Base-by-base conservation (phyloP, 2,797 vertebrate genomes). In the Pterois miles region DNA sequence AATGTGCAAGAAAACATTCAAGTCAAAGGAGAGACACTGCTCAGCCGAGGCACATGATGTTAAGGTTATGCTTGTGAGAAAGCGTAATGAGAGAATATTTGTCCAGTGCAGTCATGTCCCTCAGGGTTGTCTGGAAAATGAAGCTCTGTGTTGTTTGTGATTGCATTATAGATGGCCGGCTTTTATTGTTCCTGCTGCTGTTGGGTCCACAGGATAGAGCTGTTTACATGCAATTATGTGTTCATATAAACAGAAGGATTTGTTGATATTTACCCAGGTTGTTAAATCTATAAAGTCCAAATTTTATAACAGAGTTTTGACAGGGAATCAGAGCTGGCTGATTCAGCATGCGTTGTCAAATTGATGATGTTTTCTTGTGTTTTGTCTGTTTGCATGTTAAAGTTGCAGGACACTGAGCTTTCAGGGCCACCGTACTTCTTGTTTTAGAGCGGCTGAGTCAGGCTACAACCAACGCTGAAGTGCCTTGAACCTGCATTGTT, bases 51-150 rank as follows among this genome's bases (percentile, higher is more conserved):
- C 53, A 27, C 40, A 73, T 66, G 27, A 77, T 74, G 34, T 74
- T 48, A 22, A 65, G 22, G 34, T 65, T 9, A 53, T 65, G 64
- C 43, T 76, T 29, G 38, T 80, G 74, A 72, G 54, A 66, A 38
- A 27, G 8, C 27, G 18, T 78, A 76, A 82, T 84, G 64, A 82
- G 59, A 43, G 57, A 67, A 69, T 40, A 70, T 82, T 20, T 23
- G 58, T 65, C 76, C 48, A 36, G 38, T 63, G 64, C 25, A 46
- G 29, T 46, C 63, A 3, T 52, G 23, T 68, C 66, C 70, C 73
- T 59, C 5, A 3, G 36, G 80, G 52, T 8, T 16, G 48, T 81
- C 68, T 56, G 71, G 50, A 27, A 75, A 71, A 81, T 76, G 59
- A 52, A 67, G 70, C 78, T 56, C 13, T 71, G 76, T 70, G 25